Conservation (phyloP, 2,797 vertebrate genomes). For the Hydrophis major region DNA sequence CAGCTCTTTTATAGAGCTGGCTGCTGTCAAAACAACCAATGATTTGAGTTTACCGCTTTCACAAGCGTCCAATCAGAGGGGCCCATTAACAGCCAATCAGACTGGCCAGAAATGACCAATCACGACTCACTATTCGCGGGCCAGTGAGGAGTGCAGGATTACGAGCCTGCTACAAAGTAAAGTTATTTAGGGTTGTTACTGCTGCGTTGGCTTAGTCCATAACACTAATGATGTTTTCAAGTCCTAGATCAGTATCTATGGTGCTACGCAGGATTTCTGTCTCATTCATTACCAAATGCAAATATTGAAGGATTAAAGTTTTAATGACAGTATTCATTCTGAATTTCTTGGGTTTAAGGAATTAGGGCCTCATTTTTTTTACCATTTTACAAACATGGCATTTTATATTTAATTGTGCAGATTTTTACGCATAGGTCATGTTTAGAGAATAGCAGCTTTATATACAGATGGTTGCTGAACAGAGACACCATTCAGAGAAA, state of each 20-base stretch:
- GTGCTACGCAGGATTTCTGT: not conserved
- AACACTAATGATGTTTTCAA: not conserved
- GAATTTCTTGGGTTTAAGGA: constrained; percentile 52
- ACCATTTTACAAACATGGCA: constrained; percentile 69
- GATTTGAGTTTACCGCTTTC: no score
- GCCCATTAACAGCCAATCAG: no score
- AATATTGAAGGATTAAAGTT: constrained; percentile 48
- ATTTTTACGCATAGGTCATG: constrained; percentile 74
- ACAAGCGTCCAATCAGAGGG: no score
- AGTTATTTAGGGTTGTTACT: no score
- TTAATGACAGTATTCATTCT: constrained; percentile 44
- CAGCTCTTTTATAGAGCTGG: no score
- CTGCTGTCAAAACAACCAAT: no score
- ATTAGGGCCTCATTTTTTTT: constrained; percentile 44
- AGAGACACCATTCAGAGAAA: constrained; percentile 81
- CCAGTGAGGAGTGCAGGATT: no score
- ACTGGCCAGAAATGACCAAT: no score
- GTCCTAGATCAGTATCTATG: not conserved
- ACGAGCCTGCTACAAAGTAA: no score
- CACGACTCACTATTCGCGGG: no score
- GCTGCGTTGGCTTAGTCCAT: no score
- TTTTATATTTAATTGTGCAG: constrained; percentile 61
- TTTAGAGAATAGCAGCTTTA: constrained; percentile 83
- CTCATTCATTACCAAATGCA: constrained; percentile 11
- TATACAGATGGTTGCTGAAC: constrained; percentile 74